A percentile compares a stretch with the other conserved stretches of the same genome.
Conservation (phyloP, 2,888 invertebrate genomes). For the Gari tellinella region DNA sequence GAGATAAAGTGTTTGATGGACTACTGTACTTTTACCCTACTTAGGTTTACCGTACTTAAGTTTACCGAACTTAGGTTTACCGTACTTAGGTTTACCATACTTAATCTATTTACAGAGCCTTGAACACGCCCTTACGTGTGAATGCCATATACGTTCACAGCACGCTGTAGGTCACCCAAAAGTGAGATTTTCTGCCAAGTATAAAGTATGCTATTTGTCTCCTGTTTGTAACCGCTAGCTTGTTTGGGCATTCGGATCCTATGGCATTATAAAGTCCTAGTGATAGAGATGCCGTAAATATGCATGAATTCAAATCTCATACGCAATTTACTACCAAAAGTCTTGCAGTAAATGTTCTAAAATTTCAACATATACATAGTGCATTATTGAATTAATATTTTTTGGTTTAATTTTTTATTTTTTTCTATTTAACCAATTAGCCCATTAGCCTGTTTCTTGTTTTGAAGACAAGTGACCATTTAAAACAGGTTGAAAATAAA, state of each 20-base stretch:
- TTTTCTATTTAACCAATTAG: too few species aligned
- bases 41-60: not conserved
- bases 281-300: not conserved
- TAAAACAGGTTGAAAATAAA: too few species aligned
- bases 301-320: slow-evolving; percentile 2
- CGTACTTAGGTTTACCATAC: not conserved
- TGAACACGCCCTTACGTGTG: slow-evolving; percentile 53
- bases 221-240: slow-evolving; percentile 42
- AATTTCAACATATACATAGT: slow-evolving; percentile 26
- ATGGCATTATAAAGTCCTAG: slow-evolving; percentile 1
- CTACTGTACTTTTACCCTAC: not conserved
- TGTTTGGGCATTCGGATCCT: slow-evolving; percentile 3
- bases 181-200: slow-evolving; percentile 53
- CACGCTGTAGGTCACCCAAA: slow-evolving; percentile 39
- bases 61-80: slow-evolving; percentile 56
- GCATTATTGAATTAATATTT: not conserved
- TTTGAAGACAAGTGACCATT: too few species aligned
- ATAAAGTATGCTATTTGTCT: slow-evolving; percentile 51
- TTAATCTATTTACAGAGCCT: slow-evolving; percentile 47
- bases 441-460: too few species aligned
- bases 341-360: slow-evolving; percentile 37
- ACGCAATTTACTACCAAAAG: slow-evolving; percentile 1
- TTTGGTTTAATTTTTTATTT: too few species aligned
- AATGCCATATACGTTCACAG: slow-evolving; percentile 44
- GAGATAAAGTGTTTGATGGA: too few species aligned